These are phyloP conservation scores for Panagrolaimus sp. DNA, from an alignment of 1,140 invertebrate genomes.

Conservation along the genomic window DNA sequence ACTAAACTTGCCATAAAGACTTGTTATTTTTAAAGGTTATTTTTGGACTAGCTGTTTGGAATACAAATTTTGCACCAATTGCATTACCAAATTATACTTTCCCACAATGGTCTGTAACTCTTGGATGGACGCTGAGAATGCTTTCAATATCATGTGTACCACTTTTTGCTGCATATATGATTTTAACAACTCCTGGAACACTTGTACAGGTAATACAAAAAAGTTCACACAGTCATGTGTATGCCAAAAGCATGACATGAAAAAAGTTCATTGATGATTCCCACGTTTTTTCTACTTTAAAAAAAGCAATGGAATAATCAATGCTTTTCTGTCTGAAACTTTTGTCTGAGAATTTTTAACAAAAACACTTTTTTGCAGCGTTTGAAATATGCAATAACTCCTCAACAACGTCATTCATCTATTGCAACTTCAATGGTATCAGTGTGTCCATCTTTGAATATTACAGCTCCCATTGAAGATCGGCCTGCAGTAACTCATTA, in stretches of 20 bases:
- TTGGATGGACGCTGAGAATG: conserved; percentile 52
- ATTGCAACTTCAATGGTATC: conserved; percentile 7
- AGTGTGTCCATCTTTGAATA: not conserved
- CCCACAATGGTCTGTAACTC: conserved; percentile 49
- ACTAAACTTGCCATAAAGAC: not conserved
- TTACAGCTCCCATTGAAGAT: not conserved
- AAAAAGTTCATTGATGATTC: too few relatives aligned
- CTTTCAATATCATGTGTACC: conserved; percentile 48
- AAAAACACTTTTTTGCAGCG: not conserved
- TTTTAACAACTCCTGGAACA: conserved; percentile 36
- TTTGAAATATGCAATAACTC: conserved; percentile 21
- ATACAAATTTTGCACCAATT: conserved; percentile 49
- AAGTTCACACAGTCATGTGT: too few relatives aligned
- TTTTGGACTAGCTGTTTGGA: conserved; percentile 47
- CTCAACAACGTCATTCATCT: conserved; percentile 2
- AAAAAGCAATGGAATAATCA: too few relatives aligned
- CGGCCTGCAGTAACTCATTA: not conserved
- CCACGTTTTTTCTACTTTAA: too few relatives aligned
- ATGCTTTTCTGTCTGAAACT: too few relatives aligned
- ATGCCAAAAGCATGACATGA: too few relatives aligned
- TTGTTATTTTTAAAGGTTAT: conserved; percentile 39
- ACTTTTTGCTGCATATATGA: conserved; percentile 41
- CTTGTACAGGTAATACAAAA: not conserved
- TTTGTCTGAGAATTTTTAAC: too few relatives aligned
- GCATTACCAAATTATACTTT: conserved; percentile 44